Evolutionary conservation across 1,140 invertebrate genomes (phyloP).

Genomic region (Hetaerina americana): DNA sequence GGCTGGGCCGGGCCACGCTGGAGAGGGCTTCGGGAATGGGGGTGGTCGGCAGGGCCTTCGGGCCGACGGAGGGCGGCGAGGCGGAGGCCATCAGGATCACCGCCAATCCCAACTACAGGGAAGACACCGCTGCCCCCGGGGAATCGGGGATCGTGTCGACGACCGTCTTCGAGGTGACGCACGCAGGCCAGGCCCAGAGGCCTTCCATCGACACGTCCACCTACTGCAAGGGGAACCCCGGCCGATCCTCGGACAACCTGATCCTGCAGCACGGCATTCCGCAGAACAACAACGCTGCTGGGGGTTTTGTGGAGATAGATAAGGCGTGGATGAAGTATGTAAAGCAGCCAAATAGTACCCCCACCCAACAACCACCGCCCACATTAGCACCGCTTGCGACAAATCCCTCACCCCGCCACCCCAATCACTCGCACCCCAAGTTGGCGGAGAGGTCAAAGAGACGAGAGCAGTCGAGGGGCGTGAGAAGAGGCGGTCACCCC

Average conservation of each 20-base stretch:
- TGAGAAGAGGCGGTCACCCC: not conserved
- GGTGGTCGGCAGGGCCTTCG: conserved; percentile 7
- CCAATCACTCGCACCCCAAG: not conserved
- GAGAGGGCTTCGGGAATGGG: conserved; percentile 47
- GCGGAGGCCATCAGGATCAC: conserved; percentile 55
- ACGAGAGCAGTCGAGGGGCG: not conserved
- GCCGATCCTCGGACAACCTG: not conserved
- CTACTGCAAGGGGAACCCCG: not conserved
- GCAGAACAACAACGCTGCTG: not conserved
- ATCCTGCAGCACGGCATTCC: not conserved
- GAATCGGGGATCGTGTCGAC: not conserved
- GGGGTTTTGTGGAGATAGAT: not conserved
- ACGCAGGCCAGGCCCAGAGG: not conserved
- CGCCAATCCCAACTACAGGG: conserved; percentile 41
- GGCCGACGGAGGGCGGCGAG: conserved; percentile 23
- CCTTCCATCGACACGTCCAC: not conserved
- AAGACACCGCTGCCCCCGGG: not conserved
- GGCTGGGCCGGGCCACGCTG: conserved; percentile 84
- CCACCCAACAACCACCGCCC: not conserved
- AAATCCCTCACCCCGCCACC: not conserved
- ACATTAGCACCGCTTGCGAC: not conserved
- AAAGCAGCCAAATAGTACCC: not conserved
- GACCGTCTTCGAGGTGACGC: not conserved
- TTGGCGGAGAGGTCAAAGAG: not conserved
- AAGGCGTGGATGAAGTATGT: not conserved